A percentile compares a stretch with the other conserved stretches of the same genome.
phyloP scores from a whole-genome alignment of 1,140 invertebrate genomes.

The Papilio xuthus region DNA sequence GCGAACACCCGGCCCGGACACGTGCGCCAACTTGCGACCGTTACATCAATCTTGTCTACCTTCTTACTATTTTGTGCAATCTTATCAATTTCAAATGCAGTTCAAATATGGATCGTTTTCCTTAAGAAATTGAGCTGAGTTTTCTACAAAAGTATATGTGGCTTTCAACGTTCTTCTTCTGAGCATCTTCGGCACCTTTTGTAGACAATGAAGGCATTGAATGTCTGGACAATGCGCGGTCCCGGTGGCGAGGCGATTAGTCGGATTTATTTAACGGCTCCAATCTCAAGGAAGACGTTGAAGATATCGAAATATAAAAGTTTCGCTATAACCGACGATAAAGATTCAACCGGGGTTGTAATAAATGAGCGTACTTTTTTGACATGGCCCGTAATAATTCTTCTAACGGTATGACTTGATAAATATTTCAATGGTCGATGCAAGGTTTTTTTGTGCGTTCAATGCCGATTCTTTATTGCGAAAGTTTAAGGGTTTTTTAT shows the following conservation, averaged over 20 bases:
- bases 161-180: conserved; percentile 46
- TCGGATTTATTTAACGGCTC: conserved; percentile 74
- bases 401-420: conserved; percentile 38
- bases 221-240: conserved; percentile 70
- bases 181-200: conserved; percentile 42
- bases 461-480: conserved; percentile 24
- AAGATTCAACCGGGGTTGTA: conserved; percentile 36
- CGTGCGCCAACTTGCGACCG: conserved; percentile 74
- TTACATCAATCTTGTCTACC: conserved; percentile 77
- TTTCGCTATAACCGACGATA: conserved; percentile 41
- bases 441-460: conserved; percentile 22
- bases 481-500: conserved; percentile 23
- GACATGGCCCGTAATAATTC: conserved; percentile 35
- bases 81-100: conserved; percentile 42
- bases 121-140: conserved; percentile 41
- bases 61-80: conserved; percentile 59
- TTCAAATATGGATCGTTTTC: conserved; percentile 43
- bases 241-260: conserved; percentile 63
- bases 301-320: conserved; percentile 46
- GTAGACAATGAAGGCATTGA: conserved; percentile 77
- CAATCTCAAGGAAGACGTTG: conserved; percentile 55
- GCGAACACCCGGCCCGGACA: conserved; percentile 70
- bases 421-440: conserved; percentile 37
- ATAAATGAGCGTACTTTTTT: conserved; percentile 38
- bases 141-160: conserved; percentile 34